These are phyloP conservation scores for Aegithalos caudatus DNA, from an alignment of 2,113 vertebrate species.

Conservation along the genomic window DNA sequence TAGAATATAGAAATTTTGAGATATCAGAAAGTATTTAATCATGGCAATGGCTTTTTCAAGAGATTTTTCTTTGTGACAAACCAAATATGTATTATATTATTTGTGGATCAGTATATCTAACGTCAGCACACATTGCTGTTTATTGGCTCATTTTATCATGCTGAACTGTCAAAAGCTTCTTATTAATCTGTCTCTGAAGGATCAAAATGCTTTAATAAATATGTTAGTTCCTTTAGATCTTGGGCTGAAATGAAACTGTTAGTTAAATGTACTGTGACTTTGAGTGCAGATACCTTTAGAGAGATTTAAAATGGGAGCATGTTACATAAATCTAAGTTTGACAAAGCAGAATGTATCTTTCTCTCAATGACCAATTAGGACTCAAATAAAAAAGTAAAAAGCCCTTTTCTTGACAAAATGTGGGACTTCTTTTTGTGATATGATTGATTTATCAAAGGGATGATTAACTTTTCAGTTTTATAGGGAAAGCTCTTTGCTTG, in stretches of 20 bases:
- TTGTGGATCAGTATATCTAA: conserved; percentile 27
- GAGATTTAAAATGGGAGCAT: not conserved
- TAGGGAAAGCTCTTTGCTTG: not conserved
- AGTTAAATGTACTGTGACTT: conserved; percentile 48
- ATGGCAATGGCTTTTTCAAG: not conserved
- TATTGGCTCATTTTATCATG: conserved; percentile 72
- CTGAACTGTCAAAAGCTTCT: conserved; percentile 60
- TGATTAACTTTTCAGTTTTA: not conserved
- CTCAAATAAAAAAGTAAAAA: not conserved
- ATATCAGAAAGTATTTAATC: not conserved
- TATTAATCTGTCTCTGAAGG: conserved; percentile 73
- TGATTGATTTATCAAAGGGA: not conserved
- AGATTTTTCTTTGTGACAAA: conserved; percentile 62
- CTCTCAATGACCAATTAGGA: conserved; percentile 31
- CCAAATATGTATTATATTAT: conserved; percentile 16
- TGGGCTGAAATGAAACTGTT: conserved; percentile 45
- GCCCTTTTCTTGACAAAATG: not conserved
- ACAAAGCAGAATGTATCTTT: not conserved
- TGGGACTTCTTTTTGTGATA: not conserved
- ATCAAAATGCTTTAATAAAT: conserved; percentile 72
- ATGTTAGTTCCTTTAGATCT: conserved; percentile 46
- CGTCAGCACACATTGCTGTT: conserved; percentile 35
- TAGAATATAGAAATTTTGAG: not conserved
- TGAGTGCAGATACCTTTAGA: conserved; percentile 29
- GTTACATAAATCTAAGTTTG: not conserved